Evolutionary conservation across 2,113 vertebrate genomes (phyloP).

Genomic region (Natator depressus): DNA sequence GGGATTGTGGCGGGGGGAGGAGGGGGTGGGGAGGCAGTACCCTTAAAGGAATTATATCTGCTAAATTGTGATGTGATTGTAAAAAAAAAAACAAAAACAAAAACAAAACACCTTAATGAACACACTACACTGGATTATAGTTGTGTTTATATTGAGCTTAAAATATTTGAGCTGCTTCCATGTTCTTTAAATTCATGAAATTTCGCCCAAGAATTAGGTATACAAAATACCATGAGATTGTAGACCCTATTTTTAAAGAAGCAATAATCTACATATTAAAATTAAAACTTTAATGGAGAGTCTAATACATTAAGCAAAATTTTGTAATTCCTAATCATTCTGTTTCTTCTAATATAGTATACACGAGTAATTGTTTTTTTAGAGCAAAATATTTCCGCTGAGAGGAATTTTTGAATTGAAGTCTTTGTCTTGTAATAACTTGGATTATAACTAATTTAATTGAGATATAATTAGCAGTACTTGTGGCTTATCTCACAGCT

Average conservation of each 20-base stretch:
- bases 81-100: no score
- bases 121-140: no score
- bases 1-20: no score
- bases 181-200: no score
- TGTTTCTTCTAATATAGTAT: not conserved
- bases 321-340: not conserved
- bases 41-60: no score
- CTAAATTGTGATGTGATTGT: no score
- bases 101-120: no score
- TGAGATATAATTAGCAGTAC: conserved; percentile 5
- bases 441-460: not conserved
- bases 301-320: not conserved
- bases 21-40: no score
- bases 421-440: not conserved
- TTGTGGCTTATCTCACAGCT: not conserved
- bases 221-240: no score
- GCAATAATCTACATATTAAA: not conserved
- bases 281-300: not conserved
- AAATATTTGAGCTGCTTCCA: no score
- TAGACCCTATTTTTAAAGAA: not conserved
- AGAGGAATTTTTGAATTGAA: not conserved
- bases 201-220: no score
- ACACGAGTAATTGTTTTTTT: not conserved
- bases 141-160: no score
- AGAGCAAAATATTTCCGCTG: not conserved